Base-by-base conservation (phyloP, 2,888 invertebrate genomes). In the Melieria picta region DNA sequence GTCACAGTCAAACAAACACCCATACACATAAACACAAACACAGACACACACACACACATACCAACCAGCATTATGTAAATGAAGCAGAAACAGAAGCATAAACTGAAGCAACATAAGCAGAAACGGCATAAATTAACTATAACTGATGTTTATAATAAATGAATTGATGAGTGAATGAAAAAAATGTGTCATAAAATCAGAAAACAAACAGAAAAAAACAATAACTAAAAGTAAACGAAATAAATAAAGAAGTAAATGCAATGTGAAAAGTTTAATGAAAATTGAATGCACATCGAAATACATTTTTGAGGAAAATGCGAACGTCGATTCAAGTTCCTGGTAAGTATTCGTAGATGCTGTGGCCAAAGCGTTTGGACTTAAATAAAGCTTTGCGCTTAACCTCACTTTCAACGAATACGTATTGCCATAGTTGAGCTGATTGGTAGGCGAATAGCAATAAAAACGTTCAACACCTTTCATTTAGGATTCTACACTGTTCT, bases 21-120 rank as follows among this genome's bases (percentile, higher is more conserved):
- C 10, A 60, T 11, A 13, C 60, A 45, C 4, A 45, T 46, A 3
- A 60, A 45, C 11, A 11, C 42, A 45, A 7, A 63, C 11, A 50
- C 11, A 3, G 9, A 52, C 30, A 16, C 43, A 52, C 10, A 64
- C 13, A 45, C n/a, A n/a, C 9, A 52, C n/a, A 52, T n/a, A 55
- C 10, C 9, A 45, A 30, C 52, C 50, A 52, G n/a, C 43, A 56
- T 52, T 64, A 64, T 52, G 50, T 64, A 64, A 47, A 16, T 30
- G 30, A 16, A 43, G 9, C 42, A 43, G 7, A n/a, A 13, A 55
- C n/a, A 63, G 10, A n/a, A 43, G 10, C 43, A 52, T 11, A 52
- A n/a, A 7, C 7, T 9, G 47, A n/a, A 30, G 47, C 48, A 64
- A 42, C 9, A 52, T n/a, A n/a, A 58, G 6, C 13, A 57, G 42